Conservation (phyloP, 2,113 vertebrate genomes). For the Periophthalmodon schlosseri region DNA sequence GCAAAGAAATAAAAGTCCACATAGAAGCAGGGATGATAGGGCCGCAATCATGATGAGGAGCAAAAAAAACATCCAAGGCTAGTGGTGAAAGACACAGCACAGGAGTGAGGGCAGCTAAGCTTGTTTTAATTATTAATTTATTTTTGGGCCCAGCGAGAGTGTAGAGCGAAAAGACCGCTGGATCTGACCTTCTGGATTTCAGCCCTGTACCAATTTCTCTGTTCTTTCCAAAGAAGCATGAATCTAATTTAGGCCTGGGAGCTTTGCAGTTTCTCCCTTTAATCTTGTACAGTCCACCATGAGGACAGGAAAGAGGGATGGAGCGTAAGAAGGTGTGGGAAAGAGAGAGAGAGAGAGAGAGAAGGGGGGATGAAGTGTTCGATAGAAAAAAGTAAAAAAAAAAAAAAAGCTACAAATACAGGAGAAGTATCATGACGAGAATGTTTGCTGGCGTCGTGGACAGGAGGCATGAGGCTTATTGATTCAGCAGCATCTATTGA, state of each 20-base stretch:
- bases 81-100: not conserved
- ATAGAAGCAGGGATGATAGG: conserved; percentile 1
- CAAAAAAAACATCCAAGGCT: not conserved
- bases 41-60: not conserved
- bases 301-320: conserved; percentile 55
- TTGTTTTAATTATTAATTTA: conserved; percentile 31
- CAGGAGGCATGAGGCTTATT: conserved; percentile 28
- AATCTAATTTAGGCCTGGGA: conserved; percentile 74
- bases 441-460: conserved; percentile 32
- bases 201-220: conserved; percentile 64
- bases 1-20: not conserved
- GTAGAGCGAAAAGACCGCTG: conserved; percentile 25
- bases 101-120: conserved; percentile 10
- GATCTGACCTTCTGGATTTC: conserved; percentile 73
- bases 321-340: conserved; percentile 7
- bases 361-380: not conserved
- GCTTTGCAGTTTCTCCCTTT: conserved; percentile 67
- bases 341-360: not conserved
- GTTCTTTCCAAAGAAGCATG: conserved; percentile 74
- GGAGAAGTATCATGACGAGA: conserved; percentile 11
- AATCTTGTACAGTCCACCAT: conserved; percentile 64
- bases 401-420: conserved; percentile 4
- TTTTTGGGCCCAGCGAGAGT: conserved; percentile 36
- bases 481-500: conserved; percentile 41
- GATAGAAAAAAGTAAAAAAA: conserved; percentile 8